phyloP scores from a whole-genome alignment of 2,888 invertebrate genomes.

The Phoronis australis region DNA sequence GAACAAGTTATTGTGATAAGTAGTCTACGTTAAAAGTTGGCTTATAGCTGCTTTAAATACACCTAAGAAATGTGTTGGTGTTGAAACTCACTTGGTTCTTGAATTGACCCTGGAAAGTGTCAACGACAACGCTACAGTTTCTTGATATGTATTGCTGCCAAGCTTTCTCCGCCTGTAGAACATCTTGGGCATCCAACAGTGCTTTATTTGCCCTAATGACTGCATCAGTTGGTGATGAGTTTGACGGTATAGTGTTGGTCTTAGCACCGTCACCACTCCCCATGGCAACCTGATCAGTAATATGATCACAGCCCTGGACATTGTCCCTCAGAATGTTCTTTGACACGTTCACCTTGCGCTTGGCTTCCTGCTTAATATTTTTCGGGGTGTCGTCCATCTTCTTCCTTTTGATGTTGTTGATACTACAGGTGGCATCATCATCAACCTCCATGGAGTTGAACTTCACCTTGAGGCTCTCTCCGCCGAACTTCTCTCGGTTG shows the following conservation, averaged over 20 bases:
- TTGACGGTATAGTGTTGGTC: no score
- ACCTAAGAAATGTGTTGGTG: neutral
- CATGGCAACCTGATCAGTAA: no score
- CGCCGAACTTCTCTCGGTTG: conserved; percentile 24
- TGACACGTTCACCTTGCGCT: conserved; percentile 35
- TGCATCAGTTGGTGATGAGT: no score
- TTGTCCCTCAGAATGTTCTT: conserved; percentile 10
- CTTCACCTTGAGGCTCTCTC: conserved; percentile 14
- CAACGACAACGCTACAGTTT: conserved; percentile 61
- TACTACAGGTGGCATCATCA: conserved; percentile 10
- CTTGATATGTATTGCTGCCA: conserved; percentile 59
- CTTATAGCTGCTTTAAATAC: no score
- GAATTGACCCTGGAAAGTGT: conserved; percentile 64
- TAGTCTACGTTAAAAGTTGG: no score
- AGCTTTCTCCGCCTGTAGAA: conserved; percentile 56
- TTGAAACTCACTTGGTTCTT: conserved; percentile 59
- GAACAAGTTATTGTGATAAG: no score
- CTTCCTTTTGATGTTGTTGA: conserved; percentile 36
- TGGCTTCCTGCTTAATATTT: conserved; percentile 39
- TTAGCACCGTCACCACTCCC: no score
- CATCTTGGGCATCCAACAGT: conserved; percentile 11
- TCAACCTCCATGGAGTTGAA: conserved; percentile 5
- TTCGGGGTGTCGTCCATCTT: conserved; percentile 43
- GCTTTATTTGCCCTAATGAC: neutral
- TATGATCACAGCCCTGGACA: no score